Conservation (phyloP, 2,888 invertebrate species). For the Leptinotarsa tumamoca region DNA sequence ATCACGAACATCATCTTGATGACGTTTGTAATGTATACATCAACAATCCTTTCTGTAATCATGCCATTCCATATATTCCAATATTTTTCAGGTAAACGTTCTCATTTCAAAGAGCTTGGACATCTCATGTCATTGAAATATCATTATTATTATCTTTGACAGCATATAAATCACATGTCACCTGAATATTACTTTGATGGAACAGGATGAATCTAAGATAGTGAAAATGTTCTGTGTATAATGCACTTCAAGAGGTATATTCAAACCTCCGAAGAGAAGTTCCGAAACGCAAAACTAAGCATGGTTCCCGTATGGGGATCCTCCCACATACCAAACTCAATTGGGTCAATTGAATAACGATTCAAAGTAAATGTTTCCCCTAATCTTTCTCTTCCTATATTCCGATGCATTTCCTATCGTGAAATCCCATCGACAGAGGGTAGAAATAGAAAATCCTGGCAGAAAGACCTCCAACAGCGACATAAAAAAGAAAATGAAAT, state of each 20-base stretch:
- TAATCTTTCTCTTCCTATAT: background rate
- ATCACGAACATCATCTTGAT: no score
- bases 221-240: background rate
- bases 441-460: background rate
- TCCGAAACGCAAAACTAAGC: background rate
- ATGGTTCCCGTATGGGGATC: background rate
- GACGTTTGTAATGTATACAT: no score
- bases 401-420: background rate
- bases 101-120: no score
- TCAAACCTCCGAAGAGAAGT: background rate
- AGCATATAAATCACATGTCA: no score
- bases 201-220: no score
- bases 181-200: no score
- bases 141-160: no score
- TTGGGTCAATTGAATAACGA: background rate
- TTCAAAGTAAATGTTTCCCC: background rate
- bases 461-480: background rate
- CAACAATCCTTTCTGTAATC: no score
- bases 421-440: background rate
- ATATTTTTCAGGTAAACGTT: no score
- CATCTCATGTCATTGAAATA: no score
- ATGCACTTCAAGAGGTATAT: background rate
- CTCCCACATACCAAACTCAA: background rate
- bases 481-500: slow-evolving; percentile 5
- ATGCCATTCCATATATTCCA: no score